Conservation (phyloP, 2,888 invertebrate genomes). For the Anoplius nigerrimus region DNA sequence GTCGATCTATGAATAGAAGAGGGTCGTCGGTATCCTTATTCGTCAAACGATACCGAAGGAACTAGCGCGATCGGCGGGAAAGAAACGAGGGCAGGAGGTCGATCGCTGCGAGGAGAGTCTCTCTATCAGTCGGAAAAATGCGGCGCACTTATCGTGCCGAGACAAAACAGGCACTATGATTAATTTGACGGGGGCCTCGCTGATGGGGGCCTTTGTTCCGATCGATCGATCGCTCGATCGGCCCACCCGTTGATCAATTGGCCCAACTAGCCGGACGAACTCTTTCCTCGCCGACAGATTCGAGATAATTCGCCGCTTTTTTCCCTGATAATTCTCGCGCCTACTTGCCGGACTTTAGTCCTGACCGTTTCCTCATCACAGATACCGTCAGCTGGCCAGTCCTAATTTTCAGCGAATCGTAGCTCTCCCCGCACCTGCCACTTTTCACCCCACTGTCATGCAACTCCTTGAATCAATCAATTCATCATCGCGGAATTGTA, state of each 20-base stretch:
- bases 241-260: slow-evolving; percentile 22
- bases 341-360: too few species aligned
- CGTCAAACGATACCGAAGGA: slow-evolving; percentile 32
- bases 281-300: slow-evolving; percentile 7
- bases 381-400: too few species aligned
- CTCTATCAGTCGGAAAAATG: slow-evolving; percentile 39
- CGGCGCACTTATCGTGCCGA: slow-evolving; percentile 25
- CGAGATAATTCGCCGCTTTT: not conserved
- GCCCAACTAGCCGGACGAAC: not conserved
- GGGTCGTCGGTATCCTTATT: slow-evolving; percentile 21
- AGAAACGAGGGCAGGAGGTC: slow-evolving; percentile 62
- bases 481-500: too few species aligned
- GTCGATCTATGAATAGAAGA: slow-evolving; percentile 17
- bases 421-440: too few species aligned
- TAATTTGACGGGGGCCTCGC: slow-evolving; percentile 31
- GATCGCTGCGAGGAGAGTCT: slow-evolving; percentile 19
- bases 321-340: too few species aligned
- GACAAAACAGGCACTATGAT: slow-evolving; percentile 40
- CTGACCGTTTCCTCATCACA: too few species aligned
- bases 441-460: too few species aligned
- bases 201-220: slow-evolving; percentile 21
- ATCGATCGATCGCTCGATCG: slow-evolving; percentile 19
- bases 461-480: too few species aligned
- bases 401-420: too few species aligned
- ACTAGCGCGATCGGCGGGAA: slow-evolving; percentile 42